Evolutionary conservation across 2,888 invertebrate genomes (phyloP).

Genomic region (Boloria selene): DNA sequence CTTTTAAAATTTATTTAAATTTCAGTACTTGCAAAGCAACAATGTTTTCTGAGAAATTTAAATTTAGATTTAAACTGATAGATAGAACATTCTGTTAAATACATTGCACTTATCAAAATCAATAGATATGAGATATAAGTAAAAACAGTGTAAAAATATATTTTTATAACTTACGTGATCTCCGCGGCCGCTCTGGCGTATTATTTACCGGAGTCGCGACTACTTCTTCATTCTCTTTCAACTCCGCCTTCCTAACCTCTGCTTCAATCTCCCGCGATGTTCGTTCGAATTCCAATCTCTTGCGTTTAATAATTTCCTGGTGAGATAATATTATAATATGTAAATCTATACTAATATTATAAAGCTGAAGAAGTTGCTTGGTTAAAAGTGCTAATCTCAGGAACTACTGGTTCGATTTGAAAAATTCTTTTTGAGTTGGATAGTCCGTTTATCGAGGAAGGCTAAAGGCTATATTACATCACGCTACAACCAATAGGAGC

Average conservation of each 20-base stretch:
- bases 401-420: no score
- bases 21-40: no score
- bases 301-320: constrained; percentile 84
- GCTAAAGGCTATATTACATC: no score
- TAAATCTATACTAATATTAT: no score
- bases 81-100: background rate
- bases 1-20: background rate
- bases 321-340: background rate
- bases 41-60: no score
- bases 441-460: no score
- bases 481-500: no score
- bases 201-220: constrained; percentile 47
- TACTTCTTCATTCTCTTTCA: constrained; percentile 65
- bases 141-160: background rate
- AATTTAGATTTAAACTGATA: no score
- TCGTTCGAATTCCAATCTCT: constrained; percentile 86
- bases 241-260: constrained; percentile 84
- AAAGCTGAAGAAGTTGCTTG: background rate
- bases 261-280: constrained; percentile 90
- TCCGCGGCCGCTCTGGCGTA: constrained; percentile 46
- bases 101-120: no score
- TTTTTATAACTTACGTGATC: constrained; percentile 40
- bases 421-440: no score
- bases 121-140: background rate
- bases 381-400: no score